Conservation (phyloP, 2,888 invertebrate species). For the Cephus spinipes region DNA sequence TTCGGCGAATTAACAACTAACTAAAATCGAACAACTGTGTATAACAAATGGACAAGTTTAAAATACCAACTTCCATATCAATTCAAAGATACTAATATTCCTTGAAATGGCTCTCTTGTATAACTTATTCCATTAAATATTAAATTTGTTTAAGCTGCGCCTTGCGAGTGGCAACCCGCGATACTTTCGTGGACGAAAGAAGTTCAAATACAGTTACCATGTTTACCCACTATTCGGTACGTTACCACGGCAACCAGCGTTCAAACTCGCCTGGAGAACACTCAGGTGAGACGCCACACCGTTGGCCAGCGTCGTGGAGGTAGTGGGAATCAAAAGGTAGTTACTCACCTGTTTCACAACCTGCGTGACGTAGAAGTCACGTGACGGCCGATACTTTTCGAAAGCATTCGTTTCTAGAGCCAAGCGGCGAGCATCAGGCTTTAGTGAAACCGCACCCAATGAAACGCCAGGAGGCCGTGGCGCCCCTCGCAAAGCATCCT, state of each 20-base stretch:
- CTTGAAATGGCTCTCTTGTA: not conserved
- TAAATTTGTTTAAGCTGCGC: too few relatives aligned
- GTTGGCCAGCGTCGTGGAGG: slow-evolving; percentile 13
- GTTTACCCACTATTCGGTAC: slow-evolving; percentile 15
- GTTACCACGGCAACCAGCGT: slow-evolving; percentile 26
- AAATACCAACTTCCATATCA: not conserved
- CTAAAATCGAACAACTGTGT: not conserved
- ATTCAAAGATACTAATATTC: not conserved
- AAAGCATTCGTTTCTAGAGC: slow-evolving; percentile 32
- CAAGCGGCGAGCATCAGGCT: slow-evolving; percentile 3
- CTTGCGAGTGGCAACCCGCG: not conserved
- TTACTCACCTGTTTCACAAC: slow-evolving; percentile 64
- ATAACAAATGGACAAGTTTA: not conserved
- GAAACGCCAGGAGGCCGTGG: slow-evolving; percentile 49
- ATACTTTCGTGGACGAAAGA: not conserved
- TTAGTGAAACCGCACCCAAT: slow-evolving; percentile 62
- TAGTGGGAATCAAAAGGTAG: slow-evolving; percentile 2
- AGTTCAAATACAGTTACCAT: slow-evolving; percentile 15
- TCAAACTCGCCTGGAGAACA: slow-evolving; percentile 28
- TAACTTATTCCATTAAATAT: not conserved
- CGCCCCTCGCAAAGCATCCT: slow-evolving; percentile 9
- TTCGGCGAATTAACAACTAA: not conserved
- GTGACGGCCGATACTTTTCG: slow-evolving; percentile 52
- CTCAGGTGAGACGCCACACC: slow-evolving; percentile 23
- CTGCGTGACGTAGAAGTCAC: slow-evolving; percentile 62